Percentiles rank a stretch among this genome's conserved stretches.
These are phyloP conservation scores for Drosophila ironensis DNA, from an alignment of 1,140 invertebrate genomes.

Conservation along the genomic window DNA sequence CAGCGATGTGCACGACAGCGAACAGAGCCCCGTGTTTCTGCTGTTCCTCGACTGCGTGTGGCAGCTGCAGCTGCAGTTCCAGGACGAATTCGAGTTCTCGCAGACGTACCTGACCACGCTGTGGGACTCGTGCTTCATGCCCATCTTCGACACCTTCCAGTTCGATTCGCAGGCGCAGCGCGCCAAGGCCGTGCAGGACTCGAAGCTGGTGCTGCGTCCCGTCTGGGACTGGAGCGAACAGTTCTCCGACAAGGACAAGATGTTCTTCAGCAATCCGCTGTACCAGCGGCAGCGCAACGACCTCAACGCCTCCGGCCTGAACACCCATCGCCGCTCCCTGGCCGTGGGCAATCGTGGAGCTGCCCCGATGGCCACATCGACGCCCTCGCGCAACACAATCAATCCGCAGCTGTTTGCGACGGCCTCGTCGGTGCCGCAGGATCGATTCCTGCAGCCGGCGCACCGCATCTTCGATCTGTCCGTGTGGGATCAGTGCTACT, in stretches of 20 bases:
- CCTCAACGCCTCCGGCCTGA: constrained; percentile 18
- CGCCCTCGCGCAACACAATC: constrained; percentile 58
- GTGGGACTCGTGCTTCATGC: constrained; percentile 93
- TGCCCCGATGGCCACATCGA: neutral
- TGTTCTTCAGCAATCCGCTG: constrained; percentile 90
- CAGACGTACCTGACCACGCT: constrained; percentile 95
- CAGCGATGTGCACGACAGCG: constrained; percentile 74
- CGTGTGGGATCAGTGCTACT: constrained; percentile 95
- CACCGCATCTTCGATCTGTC: constrained; percentile 85
- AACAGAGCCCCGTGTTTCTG: constrained; percentile 91
- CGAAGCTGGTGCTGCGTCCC: constrained; percentile 85
- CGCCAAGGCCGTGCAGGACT: constrained; percentile 78
- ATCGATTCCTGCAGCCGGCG: constrained; percentile 83
- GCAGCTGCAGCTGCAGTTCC: constrained; percentile 95
- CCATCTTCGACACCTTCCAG: constrained; percentile 95
- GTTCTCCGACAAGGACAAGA: constrained; percentile 89
- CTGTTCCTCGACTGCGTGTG: constrained; percentile 96
- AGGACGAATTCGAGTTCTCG: constrained; percentile 94
- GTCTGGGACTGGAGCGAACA: constrained; percentile 94
- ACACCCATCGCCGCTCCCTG: constrained; percentile 54
- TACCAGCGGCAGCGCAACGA: constrained; percentile 83
- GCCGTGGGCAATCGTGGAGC: constrained; percentile 23
- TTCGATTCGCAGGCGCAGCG: constrained; percentile 91
- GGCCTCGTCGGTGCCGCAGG: constrained; percentile 68
- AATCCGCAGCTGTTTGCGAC: constrained; percentile 77